These are phyloP conservation scores for Tolmerus cingulatus DNA, from an alignment of 2,888 invertebrate genomes.

Conservation along the genomic window DNA sequence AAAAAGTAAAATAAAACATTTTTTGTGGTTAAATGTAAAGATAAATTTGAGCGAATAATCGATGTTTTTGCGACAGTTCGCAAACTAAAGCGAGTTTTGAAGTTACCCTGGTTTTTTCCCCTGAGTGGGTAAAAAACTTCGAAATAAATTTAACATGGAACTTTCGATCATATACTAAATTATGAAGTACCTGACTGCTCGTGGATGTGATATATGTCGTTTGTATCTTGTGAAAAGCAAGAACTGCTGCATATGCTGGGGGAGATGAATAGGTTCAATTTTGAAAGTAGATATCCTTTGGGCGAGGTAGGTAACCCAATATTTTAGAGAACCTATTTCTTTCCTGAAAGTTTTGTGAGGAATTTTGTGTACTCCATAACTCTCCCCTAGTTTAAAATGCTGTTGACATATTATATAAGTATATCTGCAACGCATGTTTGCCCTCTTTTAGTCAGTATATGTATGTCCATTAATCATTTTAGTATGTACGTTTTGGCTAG, in stretches of 20 bases:
- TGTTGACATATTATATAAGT: not conserved
- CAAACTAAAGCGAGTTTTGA: not conserved
- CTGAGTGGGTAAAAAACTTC: not conserved
- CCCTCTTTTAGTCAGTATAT: not conserved
- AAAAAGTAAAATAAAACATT: constrained; percentile 9
- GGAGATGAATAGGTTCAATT: not conserved
- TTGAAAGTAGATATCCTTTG: not conserved
- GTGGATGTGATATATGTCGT: not conserved
- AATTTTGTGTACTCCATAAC: not conserved
- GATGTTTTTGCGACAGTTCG: not conserved
- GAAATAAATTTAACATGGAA: not conserved
- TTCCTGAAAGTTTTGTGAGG: not conserved
- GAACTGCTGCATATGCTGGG: not conserved
- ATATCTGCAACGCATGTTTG: not conserved
- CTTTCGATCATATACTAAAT: not conserved
- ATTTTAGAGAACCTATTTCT: not conserved
- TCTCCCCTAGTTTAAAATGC: not conserved
- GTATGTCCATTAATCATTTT: not conserved
- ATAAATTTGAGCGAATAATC: not conserved
- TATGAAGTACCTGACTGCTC: not conserved
- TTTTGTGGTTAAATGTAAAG: not conserved
- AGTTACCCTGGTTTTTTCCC: not conserved
- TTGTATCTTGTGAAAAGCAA: not conserved
- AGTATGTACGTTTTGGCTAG: not conserved
- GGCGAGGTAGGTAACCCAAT: not conserved